Base-by-base conservation (phyloP, 2,797 vertebrate species). In the Poecilia gillii region DNA sequence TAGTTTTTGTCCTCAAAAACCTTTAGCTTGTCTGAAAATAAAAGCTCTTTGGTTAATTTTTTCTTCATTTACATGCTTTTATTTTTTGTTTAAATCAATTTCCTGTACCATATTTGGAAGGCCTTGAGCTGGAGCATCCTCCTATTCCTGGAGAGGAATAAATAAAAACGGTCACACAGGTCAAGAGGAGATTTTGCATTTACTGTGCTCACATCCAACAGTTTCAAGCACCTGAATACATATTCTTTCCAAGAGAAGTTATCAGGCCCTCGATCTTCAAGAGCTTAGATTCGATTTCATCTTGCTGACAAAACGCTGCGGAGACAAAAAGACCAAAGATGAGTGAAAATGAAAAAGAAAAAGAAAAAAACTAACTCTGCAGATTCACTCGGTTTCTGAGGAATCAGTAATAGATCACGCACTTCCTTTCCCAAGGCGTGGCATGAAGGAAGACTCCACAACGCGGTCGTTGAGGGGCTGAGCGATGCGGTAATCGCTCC, bases 391-490 rank as follows among this genome's bases (percentile, higher is more conserved):
- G 1, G 41, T 0, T 16, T 84, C 23, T 71, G 16, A 55, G n/a
- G 9, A 81, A 47, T 62, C 23, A 6, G 46, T 53, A 2, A 23
- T 20, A 51, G 53, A 41, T 84, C 71, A 18, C 13, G 41, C 91
- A 96, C 95, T 92, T 96, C 97, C 88, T 93, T 88, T 93, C 7
- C 81, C 79, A 0, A 89, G 74, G 0, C 81, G 89, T 12, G 93
- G 88, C 8, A 77, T 75, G 93, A 99, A 98, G 46, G 96, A 99
- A 0, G 97, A 93, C 83, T 98, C 93, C 41, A 99, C 97, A 49
- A 96, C 88, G 0, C 98, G 93, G 75, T 91, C 75, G 6, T 97
- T 94, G 80, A 99, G 96, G 13, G 96, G 96, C 92, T 99, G 97
- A 4, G 91, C 92, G 0, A 88, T 95, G 53, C 98, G 97, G 92